Percentiles rank a stretch among this genome's conserved stretches.
Evolutionary conservation across 1,140 invertebrate genomes (phyloP).

Genomic region (Calosoma granatense): DNA sequence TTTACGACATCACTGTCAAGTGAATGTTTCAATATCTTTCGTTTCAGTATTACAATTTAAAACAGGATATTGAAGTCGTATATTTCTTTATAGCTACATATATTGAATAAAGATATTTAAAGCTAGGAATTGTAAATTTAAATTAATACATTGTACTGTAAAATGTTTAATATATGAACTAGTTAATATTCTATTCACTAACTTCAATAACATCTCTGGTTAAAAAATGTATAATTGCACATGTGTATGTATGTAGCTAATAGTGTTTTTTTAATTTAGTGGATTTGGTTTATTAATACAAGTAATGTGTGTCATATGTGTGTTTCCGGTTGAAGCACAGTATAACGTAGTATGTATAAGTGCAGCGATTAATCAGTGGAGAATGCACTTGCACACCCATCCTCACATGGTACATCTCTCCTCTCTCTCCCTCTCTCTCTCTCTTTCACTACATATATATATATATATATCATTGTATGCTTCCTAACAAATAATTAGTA

Average conservation of each 20-base stretch:
- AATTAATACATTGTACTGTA: background rate
- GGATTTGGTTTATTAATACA: background rate
- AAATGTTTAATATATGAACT: too few relatives aligned
- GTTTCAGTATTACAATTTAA: too few relatives aligned
- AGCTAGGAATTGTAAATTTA: background rate
- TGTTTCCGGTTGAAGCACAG: background rate
- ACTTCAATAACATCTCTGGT: too few relatives aligned
- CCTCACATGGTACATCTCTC: background rate
- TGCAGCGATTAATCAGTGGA: background rate
- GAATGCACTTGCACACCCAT: background rate
- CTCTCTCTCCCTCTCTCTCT: background rate
- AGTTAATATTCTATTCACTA: too few relatives aligned
- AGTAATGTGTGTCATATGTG: background rate
- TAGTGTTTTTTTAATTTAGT: background rate
- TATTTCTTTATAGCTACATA: too few relatives aligned
- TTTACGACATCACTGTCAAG: background rate
- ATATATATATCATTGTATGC: background rate
- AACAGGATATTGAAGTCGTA: too few relatives aligned
- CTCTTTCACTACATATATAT: background rate
- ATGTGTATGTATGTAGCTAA: too few relatives aligned
- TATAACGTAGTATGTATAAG: too few relatives aligned
- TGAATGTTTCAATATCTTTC: too few relatives aligned
- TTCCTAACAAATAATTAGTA: background rate
- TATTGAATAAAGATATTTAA: too few relatives aligned
- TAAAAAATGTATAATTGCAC: too few relatives aligned